phyloP scores from a whole-genome alignment of 2,113 vertebrate species.

The Delphinus delphis region DNA sequence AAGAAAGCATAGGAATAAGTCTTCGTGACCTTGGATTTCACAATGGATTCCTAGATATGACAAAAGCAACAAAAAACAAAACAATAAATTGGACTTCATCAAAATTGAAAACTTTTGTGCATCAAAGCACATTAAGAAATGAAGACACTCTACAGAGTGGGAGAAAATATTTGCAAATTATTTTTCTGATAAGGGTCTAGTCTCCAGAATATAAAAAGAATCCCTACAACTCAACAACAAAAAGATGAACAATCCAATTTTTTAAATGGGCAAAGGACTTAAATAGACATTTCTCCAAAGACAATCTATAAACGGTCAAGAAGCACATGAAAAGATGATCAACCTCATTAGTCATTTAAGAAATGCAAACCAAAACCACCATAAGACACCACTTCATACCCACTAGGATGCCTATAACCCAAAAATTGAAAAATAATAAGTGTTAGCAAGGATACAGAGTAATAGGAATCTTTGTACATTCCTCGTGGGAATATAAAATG shows the following conservation, averaged over 20 bases:
- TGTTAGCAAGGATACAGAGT: not conserved
- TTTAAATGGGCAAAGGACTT: not conserved
- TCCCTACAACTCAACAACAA: not conserved
- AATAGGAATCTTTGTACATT: not conserved
- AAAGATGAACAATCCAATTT: not conserved
- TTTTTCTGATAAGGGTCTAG: not conserved
- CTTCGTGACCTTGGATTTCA: not conserved
- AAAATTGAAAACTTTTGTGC: not conserved
- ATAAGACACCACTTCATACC: not conserved
- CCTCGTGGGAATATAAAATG: not conserved
- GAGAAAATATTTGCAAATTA: not conserved
- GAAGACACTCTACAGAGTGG: not conserved
- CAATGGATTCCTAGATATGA: not conserved
- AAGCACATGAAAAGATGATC: not conserved
- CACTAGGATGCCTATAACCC: not conserved
- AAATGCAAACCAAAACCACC: not conserved
- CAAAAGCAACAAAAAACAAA: not conserved
- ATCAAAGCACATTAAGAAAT: not conserved
- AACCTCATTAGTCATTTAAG: not conserved
- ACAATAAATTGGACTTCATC: not conserved
- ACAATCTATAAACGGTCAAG: not conserved
- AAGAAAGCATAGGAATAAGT: not conserved
- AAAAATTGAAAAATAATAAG: not conserved
- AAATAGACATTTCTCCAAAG: not conserved
- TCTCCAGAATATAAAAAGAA: not conserved